These are phyloP conservation scores for Periphyllus acericola DNA, from an alignment of 2,888 invertebrate species.

Conservation along the genomic window DNA sequence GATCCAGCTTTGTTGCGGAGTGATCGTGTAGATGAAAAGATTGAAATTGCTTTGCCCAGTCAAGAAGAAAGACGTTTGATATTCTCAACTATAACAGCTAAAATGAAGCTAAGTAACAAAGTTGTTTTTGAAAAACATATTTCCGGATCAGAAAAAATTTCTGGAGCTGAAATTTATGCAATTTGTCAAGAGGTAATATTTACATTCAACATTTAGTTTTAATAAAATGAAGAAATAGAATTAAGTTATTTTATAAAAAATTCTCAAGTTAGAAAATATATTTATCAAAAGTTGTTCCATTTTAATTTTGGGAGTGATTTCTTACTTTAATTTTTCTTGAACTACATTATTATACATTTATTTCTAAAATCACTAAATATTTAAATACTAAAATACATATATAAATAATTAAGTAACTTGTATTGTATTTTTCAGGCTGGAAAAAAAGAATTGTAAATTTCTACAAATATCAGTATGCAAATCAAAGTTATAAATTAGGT, in stretches of 20 bases:
- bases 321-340: too few species aligned
- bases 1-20: conserved; percentile 97
- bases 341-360: too few species aligned
- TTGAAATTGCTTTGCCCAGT: conserved; percentile 98
- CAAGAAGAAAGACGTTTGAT: conserved; percentile 92
- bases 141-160: conserved; percentile 97
- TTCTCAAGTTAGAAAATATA: too few species aligned
- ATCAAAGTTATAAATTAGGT: neutral
- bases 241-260: too few species aligned
- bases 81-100: conserved; percentile 96
- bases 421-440: conserved; percentile 77
- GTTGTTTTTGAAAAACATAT: conserved; percentile 99
- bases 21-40: conserved; percentile 96
- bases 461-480: neutral
- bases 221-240: neutral
- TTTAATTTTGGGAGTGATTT: too few species aligned
- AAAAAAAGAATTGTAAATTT: conserved; percentile 91
- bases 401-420: neutral
- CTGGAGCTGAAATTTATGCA: conserved; percentile 99
- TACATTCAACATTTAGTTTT: neutral
- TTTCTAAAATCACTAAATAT: too few species aligned
- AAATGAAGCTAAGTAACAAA: conserved; percentile 98
- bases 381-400: too few species aligned
- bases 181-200: conserved; percentile 90
- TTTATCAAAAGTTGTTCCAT: too few species aligned